Base-by-base conservation (phyloP, 2,113 vertebrate genomes). In the Coracopsis vasa region DNA sequence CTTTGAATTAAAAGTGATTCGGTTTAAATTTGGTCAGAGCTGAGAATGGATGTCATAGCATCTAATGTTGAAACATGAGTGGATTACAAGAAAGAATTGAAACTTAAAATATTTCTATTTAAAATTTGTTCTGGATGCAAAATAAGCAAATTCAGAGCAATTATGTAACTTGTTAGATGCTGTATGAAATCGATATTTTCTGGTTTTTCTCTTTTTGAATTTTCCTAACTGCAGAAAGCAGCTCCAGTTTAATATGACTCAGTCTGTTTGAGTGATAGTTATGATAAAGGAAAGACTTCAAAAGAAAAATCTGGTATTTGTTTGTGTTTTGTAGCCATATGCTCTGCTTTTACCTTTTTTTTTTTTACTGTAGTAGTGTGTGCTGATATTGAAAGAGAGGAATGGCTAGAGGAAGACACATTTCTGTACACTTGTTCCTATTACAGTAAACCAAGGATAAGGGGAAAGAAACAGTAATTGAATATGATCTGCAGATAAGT, bases 141-240 rank as follows among this genome's bases (percentile, higher is more conserved):
- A 66, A 37, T 41, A 58, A 58, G 8, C 6, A 39, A 71, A 85
- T 58, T n/a, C 19, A 53, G 6, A 71, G 12, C 9, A 71, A 16
- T 53, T 48, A 11, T 44, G 2, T 73, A 51, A 73, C 42, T 10
- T 33, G 17, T 29, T 10, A 71, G 7, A 29, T 27, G 27, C 33
- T 39, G 23, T 21, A n/a, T 60, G 9, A 64, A 69, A 72, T 25
- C 3, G 2, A 10, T 72, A 3, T 89, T 51, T 66, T 16, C 7
- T 71, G 6, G 0, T 28, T 54, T 51, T n/a, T 33, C 0, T 33
- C 0, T 39, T 51, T 62, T 15, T 41, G 27, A 21, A 14, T 80
- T 86, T 83, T 87, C 4, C 1, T 60, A 54, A 48, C 27, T 61
- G 37, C 50, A 56, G 41, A 65, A 70, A 74, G 20, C 9, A 45